A percentile compares a stretch with the other conserved stretches of the same genome.
These are phyloP conservation scores for Sycobia sp. DNA, from an alignment of 1,140 invertebrate genomes.

Conservation along the genomic window DNA sequence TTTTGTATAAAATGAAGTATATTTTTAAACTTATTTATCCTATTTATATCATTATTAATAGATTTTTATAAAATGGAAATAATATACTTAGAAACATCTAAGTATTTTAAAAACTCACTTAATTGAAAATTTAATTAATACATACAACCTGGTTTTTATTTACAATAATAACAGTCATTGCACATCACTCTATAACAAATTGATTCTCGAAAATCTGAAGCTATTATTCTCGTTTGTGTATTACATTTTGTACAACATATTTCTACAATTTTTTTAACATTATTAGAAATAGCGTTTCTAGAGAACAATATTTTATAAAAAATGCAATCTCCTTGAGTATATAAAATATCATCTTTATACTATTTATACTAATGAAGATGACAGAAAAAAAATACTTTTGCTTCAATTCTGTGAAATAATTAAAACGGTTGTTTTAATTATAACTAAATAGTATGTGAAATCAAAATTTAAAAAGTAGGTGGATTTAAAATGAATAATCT, in stretches of 20 bases:
- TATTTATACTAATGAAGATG: slow-evolving; percentile 17
- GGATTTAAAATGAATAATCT: slow-evolving; percentile 90
- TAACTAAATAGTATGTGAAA: neutral
- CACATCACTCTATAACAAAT: neutral
- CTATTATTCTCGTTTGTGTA: slow-evolving; percentile 14
- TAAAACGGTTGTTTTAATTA: slow-evolving; percentile 24
- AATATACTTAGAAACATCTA: neutral
- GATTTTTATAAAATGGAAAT: too few relatives aligned
- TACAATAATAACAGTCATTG: slow-evolving; percentile 21
- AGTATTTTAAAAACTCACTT: neutral
- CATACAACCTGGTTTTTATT: slow-evolving; percentile 13
- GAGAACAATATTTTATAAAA: neutral
- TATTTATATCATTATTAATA: too few relatives aligned
- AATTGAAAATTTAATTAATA: slow-evolving; percentile 27
- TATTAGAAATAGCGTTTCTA: slow-evolving; percentile 17
- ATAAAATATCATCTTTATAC: slow-evolving; percentile 4
- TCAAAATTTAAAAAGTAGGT: slow-evolving; percentile 75
- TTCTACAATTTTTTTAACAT: slow-evolving; percentile 16
- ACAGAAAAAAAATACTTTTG: slow-evolving; percentile 10
- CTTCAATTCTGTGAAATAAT: slow-evolving; percentile 3
- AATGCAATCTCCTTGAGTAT: slow-evolving; percentile 18
- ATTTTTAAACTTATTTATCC: neutral
- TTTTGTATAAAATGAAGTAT: too few relatives aligned
- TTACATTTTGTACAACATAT: slow-evolving; percentile 28
- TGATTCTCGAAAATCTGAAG: slow-evolving; percentile 16